Evolutionary conservation across 2,888 invertebrate species (phyloP).

Genomic region (Tetramorium bicarinatum): DNA sequence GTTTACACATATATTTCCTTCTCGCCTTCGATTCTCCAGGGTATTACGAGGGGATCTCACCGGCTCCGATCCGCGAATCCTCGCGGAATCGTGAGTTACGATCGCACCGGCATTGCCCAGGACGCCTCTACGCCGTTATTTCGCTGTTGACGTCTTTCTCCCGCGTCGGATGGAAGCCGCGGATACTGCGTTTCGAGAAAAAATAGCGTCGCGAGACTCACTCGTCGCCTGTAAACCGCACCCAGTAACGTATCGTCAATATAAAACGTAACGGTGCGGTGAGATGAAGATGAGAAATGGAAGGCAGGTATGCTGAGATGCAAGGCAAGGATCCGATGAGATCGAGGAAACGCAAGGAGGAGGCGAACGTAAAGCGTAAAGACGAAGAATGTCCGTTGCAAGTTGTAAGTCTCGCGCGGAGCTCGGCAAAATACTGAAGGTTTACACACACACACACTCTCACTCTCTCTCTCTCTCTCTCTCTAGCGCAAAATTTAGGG

Average conservation of each 20-base stretch:
- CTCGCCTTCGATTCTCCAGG: conserved; percentile 64
- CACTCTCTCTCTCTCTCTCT: conserved; percentile 3
- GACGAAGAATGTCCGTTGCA: conserved; percentile 11
- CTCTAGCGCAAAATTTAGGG: neutral
- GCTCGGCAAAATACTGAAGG: conserved; percentile 3
- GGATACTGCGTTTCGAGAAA: conserved; percentile 22
- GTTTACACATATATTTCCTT: conserved; percentile 59
- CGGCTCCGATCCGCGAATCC: conserved; percentile 69
- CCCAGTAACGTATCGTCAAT: neutral
- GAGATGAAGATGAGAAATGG: neutral
- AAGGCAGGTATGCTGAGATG: neutral
- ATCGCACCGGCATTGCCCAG: conserved; percentile 16
- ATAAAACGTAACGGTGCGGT: neutral
- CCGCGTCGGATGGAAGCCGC: neutral
- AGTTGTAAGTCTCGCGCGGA: conserved; percentile 18
- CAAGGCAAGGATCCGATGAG: neutral
- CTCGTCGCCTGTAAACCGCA: neutral
- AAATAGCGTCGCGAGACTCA: conserved; percentile 24
- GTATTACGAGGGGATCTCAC: conserved; percentile 62
- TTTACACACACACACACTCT: neutral
- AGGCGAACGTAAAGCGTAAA: neutral
- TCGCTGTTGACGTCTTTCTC: conserved; percentile 27
- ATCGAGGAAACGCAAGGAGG: neutral
- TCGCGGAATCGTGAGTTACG: conserved; percentile 71
- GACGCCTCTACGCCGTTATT: conserved; percentile 48